A percentile compares a stretch with the other conserved stretches of the same genome.
These are phyloP conservation scores for Petrocephalus microphthalmus DNA, from an alignment of 2,113 vertebrate genomes.

Conservation along the genomic window DNA sequence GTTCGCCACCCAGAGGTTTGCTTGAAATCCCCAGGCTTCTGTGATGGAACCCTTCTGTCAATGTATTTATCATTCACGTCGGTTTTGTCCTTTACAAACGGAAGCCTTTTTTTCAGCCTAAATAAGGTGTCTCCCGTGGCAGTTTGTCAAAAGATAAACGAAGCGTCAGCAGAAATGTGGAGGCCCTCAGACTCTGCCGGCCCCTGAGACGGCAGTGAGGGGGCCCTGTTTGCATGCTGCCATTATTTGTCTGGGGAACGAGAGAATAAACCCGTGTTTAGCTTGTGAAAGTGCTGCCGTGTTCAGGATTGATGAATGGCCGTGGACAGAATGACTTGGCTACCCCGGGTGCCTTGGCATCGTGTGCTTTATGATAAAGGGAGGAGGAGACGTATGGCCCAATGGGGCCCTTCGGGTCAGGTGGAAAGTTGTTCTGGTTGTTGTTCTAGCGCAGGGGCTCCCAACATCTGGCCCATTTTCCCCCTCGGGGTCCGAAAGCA, in stretches of 20 bases:
- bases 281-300: slow-evolving; percentile 11
- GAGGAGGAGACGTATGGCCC: neutral
- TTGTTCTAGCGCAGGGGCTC: slow-evolving; percentile 2
- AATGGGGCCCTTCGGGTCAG: neutral
- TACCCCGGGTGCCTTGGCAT: slow-evolving; percentile 5
- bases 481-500: neutral
- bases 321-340: slow-evolving; percentile 18
- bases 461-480: neutral
- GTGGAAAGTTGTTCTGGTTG: neutral
- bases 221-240: slow-evolving; percentile 33
- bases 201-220: slow-evolving; percentile 2
- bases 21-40: neutral
- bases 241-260: slow-evolving; percentile 22
- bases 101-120: slow-evolving; percentile 9
- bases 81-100: slow-evolving; percentile 25
- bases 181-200: slow-evolving; percentile 30
- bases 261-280: slow-evolving; percentile 28
- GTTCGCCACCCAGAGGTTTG: neutral
- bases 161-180: slow-evolving; percentile 39
- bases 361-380: neutral
- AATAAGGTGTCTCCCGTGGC: slow-evolving; percentile 15
- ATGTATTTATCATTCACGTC: neutral
- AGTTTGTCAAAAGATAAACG: slow-evolving; percentile 40
- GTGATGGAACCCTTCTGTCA: neutral
- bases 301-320: slow-evolving; percentile 21